phyloP scores from a whole-genome alignment of 2,888 invertebrate species.

The Pristionchus fissidentatus region DNA sequence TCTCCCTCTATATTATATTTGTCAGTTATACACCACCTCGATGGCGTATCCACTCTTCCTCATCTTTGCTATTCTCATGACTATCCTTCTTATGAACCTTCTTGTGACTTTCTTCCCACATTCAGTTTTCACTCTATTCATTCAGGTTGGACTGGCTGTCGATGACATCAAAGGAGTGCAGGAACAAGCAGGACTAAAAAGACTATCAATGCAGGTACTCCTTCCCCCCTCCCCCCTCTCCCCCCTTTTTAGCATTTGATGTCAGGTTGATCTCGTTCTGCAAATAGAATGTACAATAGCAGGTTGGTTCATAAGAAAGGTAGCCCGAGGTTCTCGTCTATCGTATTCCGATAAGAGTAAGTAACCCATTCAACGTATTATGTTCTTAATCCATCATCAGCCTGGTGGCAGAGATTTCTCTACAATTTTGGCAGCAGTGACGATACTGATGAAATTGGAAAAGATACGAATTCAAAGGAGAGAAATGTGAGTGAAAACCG shows the following conservation, averaged over 20 bases:
- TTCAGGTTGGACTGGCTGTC: constrained; percentile 44
- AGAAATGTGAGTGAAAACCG: constrained; percentile 6
- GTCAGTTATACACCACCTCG: constrained; percentile 6
- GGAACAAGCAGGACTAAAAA: constrained; percentile 78
- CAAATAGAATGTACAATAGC: constrained; percentile 21
- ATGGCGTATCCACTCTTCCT: constrained; percentile 77
- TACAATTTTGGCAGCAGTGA: not conserved
- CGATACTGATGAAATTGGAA: not conserved
- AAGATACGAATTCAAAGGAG: not conserved
- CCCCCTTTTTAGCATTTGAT: not conserved
- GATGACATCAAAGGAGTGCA: constrained; percentile 79
- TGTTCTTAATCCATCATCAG: not conserved
- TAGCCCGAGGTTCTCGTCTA: not conserved
- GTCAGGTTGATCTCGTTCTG: constrained; percentile 35
- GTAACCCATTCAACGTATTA: not conserved
- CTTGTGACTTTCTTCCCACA: constrained; percentile 72
- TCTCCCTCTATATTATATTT: not conserved
- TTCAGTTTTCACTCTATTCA: not conserved
- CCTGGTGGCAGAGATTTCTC: not conserved
- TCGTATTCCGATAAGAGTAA: not conserved
- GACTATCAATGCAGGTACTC: constrained; percentile 58
- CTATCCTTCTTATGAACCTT: constrained; percentile 77
- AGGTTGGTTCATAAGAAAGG: not conserved
- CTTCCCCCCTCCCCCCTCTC: not conserved
- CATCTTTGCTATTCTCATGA: constrained; percentile 75